Conservation (phyloP, 1,140 invertebrate species). For the Colletes latitarsis region DNA sequence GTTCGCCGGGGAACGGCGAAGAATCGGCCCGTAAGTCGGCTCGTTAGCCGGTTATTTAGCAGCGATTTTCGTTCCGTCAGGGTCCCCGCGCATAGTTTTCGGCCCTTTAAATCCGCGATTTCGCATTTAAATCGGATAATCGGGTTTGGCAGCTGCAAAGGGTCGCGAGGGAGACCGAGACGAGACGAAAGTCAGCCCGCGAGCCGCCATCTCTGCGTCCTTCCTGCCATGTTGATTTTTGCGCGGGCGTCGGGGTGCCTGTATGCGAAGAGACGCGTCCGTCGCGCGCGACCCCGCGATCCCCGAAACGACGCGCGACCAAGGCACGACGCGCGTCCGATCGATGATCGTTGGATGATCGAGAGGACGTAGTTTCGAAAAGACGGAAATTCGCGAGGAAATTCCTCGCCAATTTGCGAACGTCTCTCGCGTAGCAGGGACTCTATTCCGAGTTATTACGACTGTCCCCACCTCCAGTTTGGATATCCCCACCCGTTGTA, state of each 20-base stretch:
- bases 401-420: not conserved
- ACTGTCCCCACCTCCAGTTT: slow-evolving; percentile 66
- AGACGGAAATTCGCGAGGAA: not conserved
- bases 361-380: not conserved
- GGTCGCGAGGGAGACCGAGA: slow-evolving; percentile 11
- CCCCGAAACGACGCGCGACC: not conserved
- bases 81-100: slow-evolving; percentile 52
- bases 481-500: slow-evolving; percentile 63
- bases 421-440: slow-evolving; percentile 34
- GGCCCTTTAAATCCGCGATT: slow-evolving; percentile 60
- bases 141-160: slow-evolving; percentile 40
- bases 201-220: slow-evolving; percentile 74
- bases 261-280: slow-evolving; percentile 7
- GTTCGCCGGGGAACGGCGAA: slow-evolving; percentile 29
- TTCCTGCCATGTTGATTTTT: slow-evolving; percentile 78
- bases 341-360: not conserved
- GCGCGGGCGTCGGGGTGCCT: slow-evolving; percentile 36
- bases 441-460: slow-evolving; percentile 68
- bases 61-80: slow-evolving; percentile 62
- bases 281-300: too few relatives aligned
- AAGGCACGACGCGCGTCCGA: not conserved
- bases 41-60: slow-evolving; percentile 77
- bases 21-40: slow-evolving; percentile 68
- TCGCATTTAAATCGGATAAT: slow-evolving; percentile 75
- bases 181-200: slow-evolving; percentile 20